Evolutionary conservation across 2,113 vertebrate genomes (phyloP).

Genomic region (Microcebus murinus): DNA sequence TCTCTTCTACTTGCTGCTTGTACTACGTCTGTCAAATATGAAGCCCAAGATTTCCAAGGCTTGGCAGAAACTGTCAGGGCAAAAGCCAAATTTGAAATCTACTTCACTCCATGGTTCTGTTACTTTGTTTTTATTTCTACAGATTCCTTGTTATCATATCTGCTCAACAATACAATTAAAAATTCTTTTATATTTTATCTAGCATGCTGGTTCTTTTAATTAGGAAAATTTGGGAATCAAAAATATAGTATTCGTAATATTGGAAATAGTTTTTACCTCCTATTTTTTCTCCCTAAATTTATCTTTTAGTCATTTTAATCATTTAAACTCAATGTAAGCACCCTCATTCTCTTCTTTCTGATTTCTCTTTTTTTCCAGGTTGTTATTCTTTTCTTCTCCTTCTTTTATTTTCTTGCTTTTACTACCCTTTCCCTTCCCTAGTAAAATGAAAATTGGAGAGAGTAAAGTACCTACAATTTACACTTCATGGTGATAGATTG

Average conservation of each 20-base stretch:
- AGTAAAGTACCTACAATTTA: slow-evolving; percentile 23
- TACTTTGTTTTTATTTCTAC: slow-evolving; percentile 1
- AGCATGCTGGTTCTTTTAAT: background rate
- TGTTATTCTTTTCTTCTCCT: background rate
- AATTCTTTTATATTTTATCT: background rate
- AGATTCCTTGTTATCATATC: background rate
- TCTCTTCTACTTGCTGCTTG: background rate
- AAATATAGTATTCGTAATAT: background rate
- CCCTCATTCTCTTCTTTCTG: background rate
- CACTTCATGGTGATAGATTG: slow-evolving; percentile 6
- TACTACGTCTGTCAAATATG: background rate
- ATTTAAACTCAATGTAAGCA: background rate
- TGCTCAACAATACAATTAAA: background rate
- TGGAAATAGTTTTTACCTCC: background rate
- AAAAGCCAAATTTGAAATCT: background rate
- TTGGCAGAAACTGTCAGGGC: background rate
- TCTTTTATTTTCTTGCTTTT: background rate
- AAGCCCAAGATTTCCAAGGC: background rate
- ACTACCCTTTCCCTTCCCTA: background rate
- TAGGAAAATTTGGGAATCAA: background rate
- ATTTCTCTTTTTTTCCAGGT: background rate
- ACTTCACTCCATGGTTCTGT: background rate
- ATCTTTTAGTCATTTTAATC: background rate
- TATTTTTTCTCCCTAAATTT: background rate
- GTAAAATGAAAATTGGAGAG: slow-evolving; percentile 2